Evolutionary conservation across 2,113 vertebrate species (phyloP).

Genomic region (Semicossyphus pulcher): DNA sequence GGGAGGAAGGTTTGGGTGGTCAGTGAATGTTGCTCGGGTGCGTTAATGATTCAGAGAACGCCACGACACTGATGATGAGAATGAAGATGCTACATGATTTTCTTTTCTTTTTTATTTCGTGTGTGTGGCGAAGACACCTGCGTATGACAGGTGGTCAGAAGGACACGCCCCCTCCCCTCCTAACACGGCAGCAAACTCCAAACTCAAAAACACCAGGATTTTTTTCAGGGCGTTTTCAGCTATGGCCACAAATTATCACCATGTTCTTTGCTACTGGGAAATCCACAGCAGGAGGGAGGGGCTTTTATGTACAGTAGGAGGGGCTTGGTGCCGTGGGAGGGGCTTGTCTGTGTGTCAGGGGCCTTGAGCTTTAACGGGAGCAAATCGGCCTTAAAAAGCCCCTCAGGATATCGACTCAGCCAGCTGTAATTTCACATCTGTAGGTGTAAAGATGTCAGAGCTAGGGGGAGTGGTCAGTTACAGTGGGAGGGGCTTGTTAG

Average conservation of each 20-base stretch:
- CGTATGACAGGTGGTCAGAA: conserved; percentile 18
- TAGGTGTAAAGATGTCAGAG: background rate
- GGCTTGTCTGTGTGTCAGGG: background rate
- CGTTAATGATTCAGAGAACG: conserved; percentile 27
- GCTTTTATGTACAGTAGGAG: background rate
- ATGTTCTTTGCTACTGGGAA: too few relatives aligned
- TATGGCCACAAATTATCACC: too few relatives aligned
- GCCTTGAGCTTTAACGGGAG: background rate
- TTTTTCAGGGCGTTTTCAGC: too few relatives aligned
- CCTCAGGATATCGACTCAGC: background rate
- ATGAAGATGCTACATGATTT: conserved; percentile 21
- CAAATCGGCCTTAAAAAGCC: background rate
- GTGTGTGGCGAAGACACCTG: conserved; percentile 19
- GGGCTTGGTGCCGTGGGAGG: background rate
- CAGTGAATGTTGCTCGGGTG: conserved; percentile 40
- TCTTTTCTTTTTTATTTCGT: conserved; percentile 20
- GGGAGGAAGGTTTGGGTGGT: conserved; percentile 30
- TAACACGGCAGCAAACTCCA: conserved; percentile 60
- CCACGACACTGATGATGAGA: conserved; percentile 49
- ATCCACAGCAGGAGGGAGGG: too few relatives aligned
- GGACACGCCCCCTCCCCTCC: conserved; percentile 44
- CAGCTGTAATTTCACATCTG: background rate
- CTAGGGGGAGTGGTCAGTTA: background rate
- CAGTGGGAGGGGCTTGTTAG: background rate
- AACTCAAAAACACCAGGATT: background rate